Evolutionary conservation across 2,888 invertebrate species (phyloP).

Genomic region (Microplitis deprimator): DNA sequence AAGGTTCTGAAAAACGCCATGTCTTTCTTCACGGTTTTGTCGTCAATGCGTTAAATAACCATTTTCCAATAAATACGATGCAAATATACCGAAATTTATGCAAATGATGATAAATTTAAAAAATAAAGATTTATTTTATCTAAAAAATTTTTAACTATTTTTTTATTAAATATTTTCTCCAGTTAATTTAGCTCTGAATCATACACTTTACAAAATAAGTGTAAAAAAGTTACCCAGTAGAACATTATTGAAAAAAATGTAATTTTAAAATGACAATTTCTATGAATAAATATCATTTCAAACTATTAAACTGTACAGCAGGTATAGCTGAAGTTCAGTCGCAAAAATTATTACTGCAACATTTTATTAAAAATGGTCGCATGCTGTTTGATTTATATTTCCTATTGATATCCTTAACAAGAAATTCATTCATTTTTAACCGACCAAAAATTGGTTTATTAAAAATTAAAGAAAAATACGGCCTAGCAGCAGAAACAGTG

Average conservation of each 20-base stretch:
- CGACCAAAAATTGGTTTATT: background rate
- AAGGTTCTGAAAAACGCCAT: conserved; percentile 47
- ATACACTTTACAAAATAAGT: no score
- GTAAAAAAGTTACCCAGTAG: no score
- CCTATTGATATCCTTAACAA: background rate
- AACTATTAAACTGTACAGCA: no score
- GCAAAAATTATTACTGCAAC: background rate
- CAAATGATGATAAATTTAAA: background rate
- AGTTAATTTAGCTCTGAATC: no score
- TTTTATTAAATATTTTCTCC: no score
- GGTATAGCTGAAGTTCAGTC: background rate
- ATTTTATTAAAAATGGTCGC: background rate
- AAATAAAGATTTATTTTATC: background rate
- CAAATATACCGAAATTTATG: background rate
- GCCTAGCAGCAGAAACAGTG: no score
- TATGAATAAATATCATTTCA: no score
- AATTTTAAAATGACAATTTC: no score
- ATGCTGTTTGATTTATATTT: background rate
- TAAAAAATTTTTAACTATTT: no score
- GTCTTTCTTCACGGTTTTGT: conserved; percentile 51
- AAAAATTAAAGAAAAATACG: background rate
- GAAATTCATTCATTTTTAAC: background rate
- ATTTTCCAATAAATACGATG: conserved; percentile 29
- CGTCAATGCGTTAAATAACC: conserved; percentile 41
- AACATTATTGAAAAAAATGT: no score